These are phyloP conservation scores for Zenarchopterus dispar DNA, from an alignment of 2,797 vertebrate genomes.

Conservation along the genomic window DNA sequence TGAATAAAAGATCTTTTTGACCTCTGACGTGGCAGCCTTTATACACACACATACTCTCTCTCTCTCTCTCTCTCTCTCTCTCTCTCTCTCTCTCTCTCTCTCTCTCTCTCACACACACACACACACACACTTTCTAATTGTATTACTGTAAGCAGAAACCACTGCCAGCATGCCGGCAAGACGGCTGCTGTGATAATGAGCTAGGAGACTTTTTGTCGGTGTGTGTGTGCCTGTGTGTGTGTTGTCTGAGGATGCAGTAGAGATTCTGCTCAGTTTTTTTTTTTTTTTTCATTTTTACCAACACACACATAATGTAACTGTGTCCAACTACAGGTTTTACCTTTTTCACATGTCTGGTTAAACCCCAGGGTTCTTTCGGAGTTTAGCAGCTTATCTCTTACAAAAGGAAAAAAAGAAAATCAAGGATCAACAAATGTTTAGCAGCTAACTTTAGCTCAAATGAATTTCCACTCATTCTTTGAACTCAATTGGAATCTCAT, in stretches of 20 bases:
- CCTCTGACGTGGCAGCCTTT: constrained; percentile 61
- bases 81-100: too few species aligned
- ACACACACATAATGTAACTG: not conserved
- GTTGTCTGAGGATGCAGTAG: constrained; percentile 45
- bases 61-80: too few species aligned
- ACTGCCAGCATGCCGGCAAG: constrained; percentile 60
- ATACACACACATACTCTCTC: constrained; percentile 41
- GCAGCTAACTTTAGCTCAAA: too few species aligned
- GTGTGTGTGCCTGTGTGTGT: constrained; percentile 21
- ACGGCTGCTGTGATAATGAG: constrained; percentile 78
- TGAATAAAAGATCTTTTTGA: constrained; percentile 68
- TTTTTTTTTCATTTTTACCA: constrained; percentile 9
- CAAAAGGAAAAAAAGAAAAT: too few species aligned
- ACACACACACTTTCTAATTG: constrained; percentile 62
- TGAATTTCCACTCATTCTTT: too few species aligned
- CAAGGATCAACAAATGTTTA: too few species aligned
- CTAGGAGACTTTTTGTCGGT: constrained; percentile 72
- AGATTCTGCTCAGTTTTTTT: constrained; percentile 42
- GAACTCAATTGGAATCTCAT: too few species aligned
- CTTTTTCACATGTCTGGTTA: not conserved
- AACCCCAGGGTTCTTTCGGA: too few species aligned
- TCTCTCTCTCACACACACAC: too few species aligned
- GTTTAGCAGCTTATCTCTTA: too few species aligned
- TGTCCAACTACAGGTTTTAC: constrained; percentile 15
- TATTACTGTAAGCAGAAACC: constrained; percentile 81